Percentiles rank a stretch among this genome's conserved stretches.
phyloP scores from a whole-genome alignment of 1,140 invertebrate species.

The Bilobella aurantiaca region DNA sequence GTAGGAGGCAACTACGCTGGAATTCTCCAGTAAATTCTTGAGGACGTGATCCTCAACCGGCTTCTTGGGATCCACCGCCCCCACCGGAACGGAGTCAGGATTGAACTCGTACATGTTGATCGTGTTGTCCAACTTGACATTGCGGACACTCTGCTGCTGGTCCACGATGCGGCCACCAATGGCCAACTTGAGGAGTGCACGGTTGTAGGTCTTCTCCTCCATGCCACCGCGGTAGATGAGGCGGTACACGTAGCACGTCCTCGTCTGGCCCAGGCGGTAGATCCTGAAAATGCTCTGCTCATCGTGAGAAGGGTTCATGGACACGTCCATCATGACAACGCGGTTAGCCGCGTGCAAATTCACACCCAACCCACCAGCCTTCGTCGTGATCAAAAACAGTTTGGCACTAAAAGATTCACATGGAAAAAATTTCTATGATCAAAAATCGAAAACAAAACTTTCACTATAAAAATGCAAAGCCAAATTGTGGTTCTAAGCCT shows the following conservation, averaged over 20 bases:
- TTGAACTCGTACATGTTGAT: constrained; percentile 76
- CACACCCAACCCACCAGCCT: constrained; percentile 88
- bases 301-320: constrained; percentile 96
- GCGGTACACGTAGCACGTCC: constrained; percentile 92
- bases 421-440: too few relatives aligned
- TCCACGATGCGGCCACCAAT: constrained; percentile 89
- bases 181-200: constrained; percentile 89
- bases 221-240: constrained; percentile 90
- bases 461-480: too few relatives aligned
- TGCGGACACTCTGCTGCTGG: constrained; percentile 91
- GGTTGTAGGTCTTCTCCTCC: constrained; percentile 97
- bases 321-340: constrained; percentile 94
- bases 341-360: constrained; percentile 92
- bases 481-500: too few relatives aligned
- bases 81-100: constrained; percentile 48
- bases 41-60: constrained; percentile 66
- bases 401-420: constrained; percentile 3
- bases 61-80: constrained; percentile 36
- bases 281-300: constrained; percentile 96
- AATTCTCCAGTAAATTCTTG: constrained; percentile 66
- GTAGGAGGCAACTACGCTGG: constrained; percentile 58
- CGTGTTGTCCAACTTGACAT: constrained; percentile 80
- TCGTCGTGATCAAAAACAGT: constrained; percentile 69
- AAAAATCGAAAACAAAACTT: too few relatives aligned
- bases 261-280: constrained; percentile 81